Percentiles rank a stretch among this genome's conserved stretches.
phyloP scores from a whole-genome alignment of 2,113 vertebrate species.

The Lophochroa leadbeateri region DNA sequence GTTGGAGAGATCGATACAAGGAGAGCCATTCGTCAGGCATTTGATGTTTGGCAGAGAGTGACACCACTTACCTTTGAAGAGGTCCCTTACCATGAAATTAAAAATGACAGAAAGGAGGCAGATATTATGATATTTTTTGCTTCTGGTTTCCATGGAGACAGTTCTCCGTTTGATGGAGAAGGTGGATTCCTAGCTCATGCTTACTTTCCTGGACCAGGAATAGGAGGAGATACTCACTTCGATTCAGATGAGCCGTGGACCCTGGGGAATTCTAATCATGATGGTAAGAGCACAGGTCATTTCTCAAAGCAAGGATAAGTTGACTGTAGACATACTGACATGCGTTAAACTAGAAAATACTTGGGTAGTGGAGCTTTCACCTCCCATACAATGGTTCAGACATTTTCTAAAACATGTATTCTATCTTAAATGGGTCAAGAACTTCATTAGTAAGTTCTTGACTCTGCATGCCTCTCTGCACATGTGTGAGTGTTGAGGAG shows the following conservation, averaged over 20 bases:
- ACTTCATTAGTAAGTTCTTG: not conserved
- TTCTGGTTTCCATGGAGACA: conserved; percentile 97
- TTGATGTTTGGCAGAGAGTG: conserved; percentile 96
- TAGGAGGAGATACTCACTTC: conserved; percentile 97
- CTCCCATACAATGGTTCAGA: not conserved
- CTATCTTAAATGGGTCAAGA: not conserved
- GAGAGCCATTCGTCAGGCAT: conserved; percentile 95
- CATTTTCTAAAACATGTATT: not conserved
- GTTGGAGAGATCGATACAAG: conserved; percentile 95
- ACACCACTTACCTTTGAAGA: conserved; percentile 97
- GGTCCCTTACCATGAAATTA: conserved; percentile 93
- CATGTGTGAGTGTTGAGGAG: not conserved
- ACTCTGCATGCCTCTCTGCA: not conserved
- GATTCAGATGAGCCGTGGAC: conserved; percentile 98
- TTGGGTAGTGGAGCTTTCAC: not conserved
- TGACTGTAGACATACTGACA: not conserved
- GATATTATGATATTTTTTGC: conserved; percentile 99
- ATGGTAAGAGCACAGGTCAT: conserved; percentile 78
- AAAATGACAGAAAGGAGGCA: conserved; percentile 93
- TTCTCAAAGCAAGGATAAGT: not conserved
- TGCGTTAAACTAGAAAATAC: not conserved
- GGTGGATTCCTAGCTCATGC: conserved; percentile 97
- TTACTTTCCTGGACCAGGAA: conserved; percentile 96
- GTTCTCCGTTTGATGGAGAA: conserved; percentile 96
- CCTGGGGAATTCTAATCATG: conserved; percentile 92